Evolutionary conservation across 2,888 invertebrate genomes (phyloP).

Genomic region (Orthonychiurus folsomi): DNA sequence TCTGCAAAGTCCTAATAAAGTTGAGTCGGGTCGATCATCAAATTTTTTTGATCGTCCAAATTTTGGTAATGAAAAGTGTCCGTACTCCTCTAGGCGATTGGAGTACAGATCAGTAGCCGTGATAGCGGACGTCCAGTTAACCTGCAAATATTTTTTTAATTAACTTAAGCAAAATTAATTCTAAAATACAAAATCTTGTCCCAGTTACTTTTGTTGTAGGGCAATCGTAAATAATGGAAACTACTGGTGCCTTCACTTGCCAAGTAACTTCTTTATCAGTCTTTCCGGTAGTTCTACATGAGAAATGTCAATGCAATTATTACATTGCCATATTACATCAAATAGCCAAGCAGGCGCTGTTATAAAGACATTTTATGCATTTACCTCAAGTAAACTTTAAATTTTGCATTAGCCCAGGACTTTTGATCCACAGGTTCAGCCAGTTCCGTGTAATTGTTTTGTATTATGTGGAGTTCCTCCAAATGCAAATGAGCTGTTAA

Average conservation of each 20-base stretch:
- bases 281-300: slow-evolving; percentile 22
- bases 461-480: slow-evolving; percentile 60
- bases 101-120: slow-evolving; percentile 56
- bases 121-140: slow-evolving; percentile 50
- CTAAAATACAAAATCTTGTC: not conserved
- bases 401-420: slow-evolving; percentile 27
- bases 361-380: not conserved
- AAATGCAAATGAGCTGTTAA: slow-evolving; percentile 56
- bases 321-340: slow-evolving; percentile 3
- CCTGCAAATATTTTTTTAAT: slow-evolving; percentile 42
- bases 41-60: slow-evolving; percentile 60
- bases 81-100: slow-evolving; percentile 56
- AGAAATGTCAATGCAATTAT: too few species aligned
- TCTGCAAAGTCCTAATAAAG: slow-evolving; percentile 57
- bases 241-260: slow-evolving; percentile 61
- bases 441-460: slow-evolving; percentile 52
- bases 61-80: slow-evolving; percentile 58
- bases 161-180: slow-evolving; percentile 6
- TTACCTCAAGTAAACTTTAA: slow-evolving; percentile 31
- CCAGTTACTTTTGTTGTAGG: slow-evolving; percentile 52
- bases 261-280: slow-evolving; percentile 54
- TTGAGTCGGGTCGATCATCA: slow-evolving; percentile 59
- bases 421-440: slow-evolving; percentile 50
- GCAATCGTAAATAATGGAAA: slow-evolving; percentile 56
- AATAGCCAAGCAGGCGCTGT: not conserved